phyloP scores from a whole-genome alignment of 2,888 invertebrate species.

The Metalampra italica region DNA sequence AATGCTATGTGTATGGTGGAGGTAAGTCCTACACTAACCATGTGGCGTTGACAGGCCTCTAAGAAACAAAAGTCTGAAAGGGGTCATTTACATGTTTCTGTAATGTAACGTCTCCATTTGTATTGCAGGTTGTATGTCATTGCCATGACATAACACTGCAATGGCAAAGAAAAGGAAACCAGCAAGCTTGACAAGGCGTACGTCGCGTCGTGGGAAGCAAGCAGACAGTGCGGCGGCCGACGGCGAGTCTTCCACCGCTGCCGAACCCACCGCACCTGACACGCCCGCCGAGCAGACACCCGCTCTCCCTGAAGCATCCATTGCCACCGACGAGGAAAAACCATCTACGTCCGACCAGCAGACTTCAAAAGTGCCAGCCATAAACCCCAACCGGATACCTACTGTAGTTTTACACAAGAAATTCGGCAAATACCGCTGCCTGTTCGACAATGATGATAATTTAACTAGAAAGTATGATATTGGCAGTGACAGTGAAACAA shows the following conservation, averaged over 20 bases:
- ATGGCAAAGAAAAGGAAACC: constrained; percentile 72
- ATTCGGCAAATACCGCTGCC: constrained; percentile 77
- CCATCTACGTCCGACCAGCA: constrained; percentile 23
- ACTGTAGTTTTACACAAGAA: constrained; percentile 71
- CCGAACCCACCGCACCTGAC: constrained; percentile 24
- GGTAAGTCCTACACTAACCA: constrained; percentile 25
- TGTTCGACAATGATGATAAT: constrained; percentile 62
- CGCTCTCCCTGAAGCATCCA: constrained; percentile 9
- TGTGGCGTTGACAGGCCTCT: constrained; percentile 55
- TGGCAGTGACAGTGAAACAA: constrained; percentile 74
- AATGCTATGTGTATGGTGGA: background rate
- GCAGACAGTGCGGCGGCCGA: constrained; percentile 32
- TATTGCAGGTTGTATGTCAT: constrained; percentile 50
- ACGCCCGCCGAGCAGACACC: constrained; percentile 11
- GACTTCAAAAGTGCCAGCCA: constrained; percentile 23
- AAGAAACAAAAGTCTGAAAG: constrained; percentile 50
- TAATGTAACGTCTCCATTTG: constrained; percentile 19
- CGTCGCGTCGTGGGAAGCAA: constrained; percentile 60
- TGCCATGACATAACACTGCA: constrained; percentile 28
- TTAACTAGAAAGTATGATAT: constrained; percentile 58
- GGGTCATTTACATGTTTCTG: constrained; percentile 45
- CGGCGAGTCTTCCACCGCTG: constrained; percentile 23
- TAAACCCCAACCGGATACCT: constrained; percentile 43
- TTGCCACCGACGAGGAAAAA: constrained; percentile 15
- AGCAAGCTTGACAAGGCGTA: constrained; percentile 49